phyloP scores from a whole-genome alignment of 2,113 vertebrate species.

The Podocnemis expansa region DNA sequence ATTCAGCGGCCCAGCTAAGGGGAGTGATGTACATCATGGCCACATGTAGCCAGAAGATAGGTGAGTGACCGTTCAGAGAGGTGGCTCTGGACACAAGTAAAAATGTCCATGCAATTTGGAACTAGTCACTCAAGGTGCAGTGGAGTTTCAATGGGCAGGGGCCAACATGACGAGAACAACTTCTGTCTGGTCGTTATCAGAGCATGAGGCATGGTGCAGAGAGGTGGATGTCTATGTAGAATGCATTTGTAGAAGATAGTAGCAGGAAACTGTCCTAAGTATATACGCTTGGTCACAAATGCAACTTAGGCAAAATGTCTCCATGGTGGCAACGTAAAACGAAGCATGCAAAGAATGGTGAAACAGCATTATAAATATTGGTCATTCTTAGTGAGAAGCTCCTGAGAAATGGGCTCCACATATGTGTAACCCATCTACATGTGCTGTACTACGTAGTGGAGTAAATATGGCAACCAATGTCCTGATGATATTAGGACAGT shows the following conservation, averaged over 20 bases:
- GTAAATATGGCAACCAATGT: background rate
- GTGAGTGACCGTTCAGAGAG: background rate
- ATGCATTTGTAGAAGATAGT: background rate
- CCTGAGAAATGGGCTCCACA: constrained; percentile 11
- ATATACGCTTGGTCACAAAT: background rate
- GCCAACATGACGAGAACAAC: background rate
- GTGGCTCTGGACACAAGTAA: background rate
- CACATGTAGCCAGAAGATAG: background rate
- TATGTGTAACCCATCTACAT: background rate
- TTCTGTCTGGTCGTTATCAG: background rate
- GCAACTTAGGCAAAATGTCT: constrained; percentile 4
- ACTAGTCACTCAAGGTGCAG: background rate
- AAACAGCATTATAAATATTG: constrained; percentile 23
- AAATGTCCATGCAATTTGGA: background rate
- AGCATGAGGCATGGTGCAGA: background rate
- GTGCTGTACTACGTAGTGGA: background rate
- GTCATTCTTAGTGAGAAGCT: constrained; percentile 20
- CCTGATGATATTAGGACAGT: no score
- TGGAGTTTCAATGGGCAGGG: background rate
- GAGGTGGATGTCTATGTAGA: background rate
- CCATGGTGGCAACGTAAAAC: constrained; percentile 1
- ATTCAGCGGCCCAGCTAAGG: background rate
- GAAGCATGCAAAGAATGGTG: constrained; percentile 32
- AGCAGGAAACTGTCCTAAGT: background rate
- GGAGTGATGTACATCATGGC: background rate